Base-by-base conservation (phyloP, 2,797 vertebrate genomes). In the Phataginus tetradactyla region DNA sequence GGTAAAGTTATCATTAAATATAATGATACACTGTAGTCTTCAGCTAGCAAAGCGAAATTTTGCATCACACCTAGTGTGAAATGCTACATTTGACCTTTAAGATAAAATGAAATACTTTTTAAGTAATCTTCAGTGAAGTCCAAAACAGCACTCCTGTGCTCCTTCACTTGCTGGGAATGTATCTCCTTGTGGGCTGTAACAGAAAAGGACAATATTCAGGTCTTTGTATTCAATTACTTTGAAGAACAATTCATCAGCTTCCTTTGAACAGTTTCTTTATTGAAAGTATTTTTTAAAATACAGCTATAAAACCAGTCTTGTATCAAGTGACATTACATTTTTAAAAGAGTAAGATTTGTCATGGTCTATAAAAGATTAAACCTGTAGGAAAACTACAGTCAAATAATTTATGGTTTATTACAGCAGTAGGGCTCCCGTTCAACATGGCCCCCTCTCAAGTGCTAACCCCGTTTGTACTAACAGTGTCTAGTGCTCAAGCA, bases 91-190 rank as follows among this genome's bases (percentile, higher is more conserved):
- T 53, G 53, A 72, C 85, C 74, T 51, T 14, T 39, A 87, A n/a
- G 85, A 80, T 53, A 79, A 96, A 96, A 86, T 18, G 17, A 95
- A 66, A 42, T 98, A 99, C 99, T 99, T 99, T 98, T 99, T 96
- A 99, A 98, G 98, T 99, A 99, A 86, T 98, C 98, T 90, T 99
- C 99, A 72, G 99, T 98, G 96, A 99, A 99, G 94, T 99, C 99
- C 98, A 99, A 96, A 55, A 99, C 99, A 1, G 99, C 99, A 11
- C 98, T 98, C 97, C 99, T 98, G 98, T 99, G 99, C 81, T 99
- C 99, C 98, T 99, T 99, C 91, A 99, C 98, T 98, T 99, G 99
- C 94, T 98, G 96, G 90, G 99, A 99, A 72, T 98, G 98, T 45
- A 98, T 97, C 83, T 99, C 99, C 97, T 99, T 99, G 98, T 98